Base-by-base conservation (phyloP, 37 sponge, comb jelly and placozoan genomes). In the Ianthella basta region DNA sequence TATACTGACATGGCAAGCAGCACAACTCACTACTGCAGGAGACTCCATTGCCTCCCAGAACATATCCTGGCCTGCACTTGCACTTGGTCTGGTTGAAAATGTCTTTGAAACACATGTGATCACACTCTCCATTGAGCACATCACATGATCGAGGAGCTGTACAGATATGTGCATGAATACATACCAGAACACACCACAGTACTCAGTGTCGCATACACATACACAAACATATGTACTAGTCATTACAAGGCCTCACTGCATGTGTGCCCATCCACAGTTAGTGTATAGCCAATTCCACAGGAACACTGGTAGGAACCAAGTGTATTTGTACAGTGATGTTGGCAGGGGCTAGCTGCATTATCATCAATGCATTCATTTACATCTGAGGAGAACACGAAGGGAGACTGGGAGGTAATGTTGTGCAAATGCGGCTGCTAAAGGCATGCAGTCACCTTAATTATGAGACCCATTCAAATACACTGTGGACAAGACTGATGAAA, bases 61-160 rank as follows among this genome's bases (percentile, higher is more conserved):
- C 70, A 69, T 34, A 75, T 23, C 78, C 78, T 1, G 24, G 78
- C 24, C 19, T 1, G 54, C 78, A 75, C 10, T 36, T 75, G 53
- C 78, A 75, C 37, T 36, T 75, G 54, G 54, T 50, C 3, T 40
- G n/a, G 4, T 50, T 50, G n/a, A 41, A 41, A 19, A 75, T 36
- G 40, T 75, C 78, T 39, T 21, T 41, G 53, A 75, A 75, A 14
- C 78, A 75, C 54, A 40, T 13, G 3, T 75, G 78, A 0, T 75
- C 78, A 41, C 78, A 75, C 24, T 50, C 78, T 53, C 78, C 78
- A 75, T 75, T 75, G 54, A 25, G 44, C 53, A 75, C 41, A 75
- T 36, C 54, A 75, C 78, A 75, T 2, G 54, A 40, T 41, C 54
- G 23, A 40, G 54, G 53, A 75, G 25, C 78, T 75, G 25, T 19